Evolutionary conservation across 2,113 vertebrate genomes (phyloP).

Genomic region (Paramormyrops kingsleyae): DNA sequence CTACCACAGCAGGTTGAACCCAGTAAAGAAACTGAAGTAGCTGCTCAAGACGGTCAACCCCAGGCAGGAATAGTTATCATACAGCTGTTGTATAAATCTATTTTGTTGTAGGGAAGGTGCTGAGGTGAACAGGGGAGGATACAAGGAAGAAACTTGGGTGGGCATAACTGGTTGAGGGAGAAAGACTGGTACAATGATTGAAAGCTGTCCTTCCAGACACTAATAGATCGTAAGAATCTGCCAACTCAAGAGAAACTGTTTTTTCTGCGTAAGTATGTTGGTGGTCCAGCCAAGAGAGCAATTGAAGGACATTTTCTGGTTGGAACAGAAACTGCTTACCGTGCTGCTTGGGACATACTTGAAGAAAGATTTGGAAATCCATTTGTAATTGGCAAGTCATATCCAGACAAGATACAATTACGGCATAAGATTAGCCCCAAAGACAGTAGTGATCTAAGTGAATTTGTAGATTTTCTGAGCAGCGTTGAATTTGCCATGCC

Average conservation of each 20-base stretch:
- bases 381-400: slow-evolving; percentile 6
- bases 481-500: neutral
- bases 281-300: no score
- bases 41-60: neutral
- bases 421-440: slow-evolving; percentile 25
- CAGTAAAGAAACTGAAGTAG: neutral
- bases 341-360: slow-evolving; percentile 25
- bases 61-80: neutral
- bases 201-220: no score
- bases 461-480: neutral
- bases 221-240: no score
- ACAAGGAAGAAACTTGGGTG: no score
- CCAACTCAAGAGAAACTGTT: no score
- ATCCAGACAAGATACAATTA: slow-evolving; percentile 14
- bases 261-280: no score
- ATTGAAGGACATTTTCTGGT: no score
- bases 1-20: neutral
- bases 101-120: no score
- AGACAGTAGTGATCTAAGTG: neutral
- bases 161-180: no score
- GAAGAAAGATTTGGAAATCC: slow-evolving; percentile 20
- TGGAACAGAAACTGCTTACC: slow-evolving; percentile 9
- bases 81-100: no score
- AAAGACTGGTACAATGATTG: no score
- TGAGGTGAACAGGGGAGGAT: no score